phyloP scores from a whole-genome alignment of 2,113 vertebrate genomes.

The Oryzias celebensis region DNA sequence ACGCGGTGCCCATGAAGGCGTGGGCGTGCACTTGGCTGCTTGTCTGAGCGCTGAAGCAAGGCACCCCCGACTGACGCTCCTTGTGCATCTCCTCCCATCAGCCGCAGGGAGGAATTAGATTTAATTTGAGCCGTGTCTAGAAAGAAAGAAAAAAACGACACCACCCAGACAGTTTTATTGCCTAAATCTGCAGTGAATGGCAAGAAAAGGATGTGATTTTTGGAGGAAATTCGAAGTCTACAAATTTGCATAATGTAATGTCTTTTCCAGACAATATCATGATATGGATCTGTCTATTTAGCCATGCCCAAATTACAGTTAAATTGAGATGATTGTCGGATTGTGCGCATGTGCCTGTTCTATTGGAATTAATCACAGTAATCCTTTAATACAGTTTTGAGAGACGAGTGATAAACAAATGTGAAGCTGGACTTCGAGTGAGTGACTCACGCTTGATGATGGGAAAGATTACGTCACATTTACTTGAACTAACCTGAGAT shows the following conservation, averaged over 20 bases:
- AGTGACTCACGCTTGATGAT: slow-evolving; percentile 33
- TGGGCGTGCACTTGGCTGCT: slow-evolving; percentile 19
- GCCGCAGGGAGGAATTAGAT: slow-evolving; percentile 32
- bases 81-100: slow-evolving; percentile 52
- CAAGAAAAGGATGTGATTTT: slow-evolving; percentile 10
- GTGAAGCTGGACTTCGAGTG: not conserved
- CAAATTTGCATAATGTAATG: slow-evolving; percentile 60
- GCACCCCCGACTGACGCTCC: slow-evolving; percentile 48
- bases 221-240: slow-evolving; percentile 27
- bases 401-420: not conserved
- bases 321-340: slow-evolving; percentile 44
- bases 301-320: slow-evolving; percentile 47
- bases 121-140: slow-evolving; percentile 48
- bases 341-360: slow-evolving; percentile 18
- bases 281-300: slow-evolving; percentile 58
- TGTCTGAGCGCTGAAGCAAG: slow-evolving; percentile 14
- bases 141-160: slow-evolving; percentile 27
- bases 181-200: slow-evolving; percentile 33
- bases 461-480: slow-evolving; percentile 57
- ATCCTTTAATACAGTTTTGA: slow-evolving; percentile 7
- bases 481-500: slow-evolving; percentile 15
- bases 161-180: slow-evolving; percentile 26
- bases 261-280: slow-evolving; percentile 43
- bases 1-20: not conserved
- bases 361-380: slow-evolving; percentile 25